phyloP scores from a whole-genome alignment of 35 echinoderm and acorn worm genomes.

The Lytechinus pictus region DNA sequence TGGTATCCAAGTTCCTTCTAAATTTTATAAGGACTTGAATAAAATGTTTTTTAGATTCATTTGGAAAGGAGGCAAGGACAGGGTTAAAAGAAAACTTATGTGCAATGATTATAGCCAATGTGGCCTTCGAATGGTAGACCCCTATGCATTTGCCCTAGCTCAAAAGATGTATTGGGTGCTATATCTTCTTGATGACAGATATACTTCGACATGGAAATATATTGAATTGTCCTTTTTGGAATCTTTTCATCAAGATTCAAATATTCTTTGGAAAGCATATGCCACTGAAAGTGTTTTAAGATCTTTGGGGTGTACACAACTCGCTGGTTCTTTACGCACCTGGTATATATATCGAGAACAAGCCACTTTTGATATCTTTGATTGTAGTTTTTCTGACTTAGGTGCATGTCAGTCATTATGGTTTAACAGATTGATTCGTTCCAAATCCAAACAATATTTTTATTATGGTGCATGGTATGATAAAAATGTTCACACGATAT shows the following conservation, averaged over 20 bases:
- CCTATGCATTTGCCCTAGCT: constrained; percentile 11
- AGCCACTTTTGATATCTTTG: too few relatives aligned
- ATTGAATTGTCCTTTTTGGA: neutral
- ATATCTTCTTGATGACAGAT: constrained; percentile 11
- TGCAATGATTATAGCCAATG: constrained; percentile 34
- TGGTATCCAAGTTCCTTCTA: neutral
- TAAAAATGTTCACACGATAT: too few relatives aligned
- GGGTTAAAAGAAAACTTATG: neutral
- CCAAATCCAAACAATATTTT: too few relatives aligned
- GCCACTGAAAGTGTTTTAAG: constrained; percentile 24
- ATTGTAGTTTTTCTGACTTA: too few relatives aligned
- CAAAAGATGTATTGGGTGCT: constrained; percentile 33
- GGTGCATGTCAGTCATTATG: too few relatives aligned
- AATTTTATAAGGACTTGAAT: constrained; percentile 35
- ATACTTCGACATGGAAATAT: neutral
- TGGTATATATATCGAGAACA: neutral
- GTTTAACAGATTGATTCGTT: too few relatives aligned
- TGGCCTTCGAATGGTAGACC: constrained; percentile 44
- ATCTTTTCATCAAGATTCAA: constrained; percentile 33
- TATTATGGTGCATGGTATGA: too few relatives aligned
- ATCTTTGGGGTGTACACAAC: neutral
- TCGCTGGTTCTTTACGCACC: neutral
- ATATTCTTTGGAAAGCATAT: constrained; percentile 49
- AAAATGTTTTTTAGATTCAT: constrained; percentile 42
- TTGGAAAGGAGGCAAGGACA: constrained; percentile 50